Evolutionary conservation across 2,113 vertebrate genomes (phyloP), one percentile per base, ranked within the genome.

Genomic region (Elephantulus edwardii): DNA sequence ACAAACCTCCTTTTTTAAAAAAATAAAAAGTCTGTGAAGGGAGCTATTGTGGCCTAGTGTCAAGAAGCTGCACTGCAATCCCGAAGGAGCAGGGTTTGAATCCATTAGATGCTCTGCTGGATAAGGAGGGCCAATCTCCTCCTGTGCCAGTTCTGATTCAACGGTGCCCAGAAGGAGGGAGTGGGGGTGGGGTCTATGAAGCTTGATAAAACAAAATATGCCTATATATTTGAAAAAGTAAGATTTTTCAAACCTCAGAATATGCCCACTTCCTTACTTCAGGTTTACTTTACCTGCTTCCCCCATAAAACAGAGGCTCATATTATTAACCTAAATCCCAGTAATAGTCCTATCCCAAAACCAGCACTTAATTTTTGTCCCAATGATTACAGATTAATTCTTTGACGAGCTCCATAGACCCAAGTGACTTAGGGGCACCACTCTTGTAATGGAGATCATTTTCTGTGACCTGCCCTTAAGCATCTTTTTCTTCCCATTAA

Each of bases 401-500:
- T 82, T 83, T 95, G 70, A 85, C 35, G 30, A 7, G 17, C 58
- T 88, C 62, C 33, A 19, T 35, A 58, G 54, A 81, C 80, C 42
- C 24, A 8, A 79, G 10, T 48, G 35, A 58, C 35, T 78, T 50
- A 16, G 48, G 80, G 80, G 60, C 72, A 26, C 78, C 64, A 54
- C 30, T 93, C 54, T 78, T 64, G 48, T 79, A 76, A 92, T 22
- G 76, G 92, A 92, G 85, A 93, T 93, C 70, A 83, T 90, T 92
- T 86, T 91, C 91, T 85, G 52, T 60, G 35, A 90, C 70, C 86
- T 62, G 38, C 28, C 91, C 86, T 89, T 79, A 86, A n/a, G n/a
- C n/a, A n/a, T 28, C 5, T 91, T 60, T 91, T 76, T 46, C 48
- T 79, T 75, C 28, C 56, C 38, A 26, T 68, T 54, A 68, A 85